These are phyloP conservation scores for Pocillopora meandrina DNA, from an alignment of 92 coral and sea anemone species.

Conservation along the genomic window DNA sequence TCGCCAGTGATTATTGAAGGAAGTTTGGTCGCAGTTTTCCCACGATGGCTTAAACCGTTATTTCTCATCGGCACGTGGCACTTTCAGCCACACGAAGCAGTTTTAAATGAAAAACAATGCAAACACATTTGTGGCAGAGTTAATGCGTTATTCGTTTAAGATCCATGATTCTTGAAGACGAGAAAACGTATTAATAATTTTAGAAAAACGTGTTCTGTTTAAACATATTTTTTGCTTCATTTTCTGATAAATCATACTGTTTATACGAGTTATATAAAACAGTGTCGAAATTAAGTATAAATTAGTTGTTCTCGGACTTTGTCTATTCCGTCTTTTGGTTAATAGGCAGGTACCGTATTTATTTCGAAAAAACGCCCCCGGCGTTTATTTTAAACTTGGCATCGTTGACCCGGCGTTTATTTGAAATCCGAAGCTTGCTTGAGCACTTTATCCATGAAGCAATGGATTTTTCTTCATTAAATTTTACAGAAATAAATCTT, in stretches of 20 bases:
- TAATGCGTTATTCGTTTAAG: neutral
- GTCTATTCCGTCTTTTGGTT: neutral
- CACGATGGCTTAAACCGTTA: neutral
- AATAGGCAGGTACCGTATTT: neutral
- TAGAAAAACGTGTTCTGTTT: neutral
- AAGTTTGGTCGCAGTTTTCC: neutral
- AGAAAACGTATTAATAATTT: neutral
- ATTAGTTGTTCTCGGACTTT: neutral
- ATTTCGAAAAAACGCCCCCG: no score
- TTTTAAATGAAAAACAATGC: neutral
- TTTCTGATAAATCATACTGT: slow-evolving; percentile 5
- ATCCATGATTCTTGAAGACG: slow-evolving; percentile 4
- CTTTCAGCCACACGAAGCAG: neutral
- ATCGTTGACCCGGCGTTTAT: no score
- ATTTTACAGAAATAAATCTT: no score
- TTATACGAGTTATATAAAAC: neutral
- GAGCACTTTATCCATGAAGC: no score
- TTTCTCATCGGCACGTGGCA: neutral
- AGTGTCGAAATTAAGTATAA: slow-evolving; percentile 10
- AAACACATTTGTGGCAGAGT: neutral
- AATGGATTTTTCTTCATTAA: no score
- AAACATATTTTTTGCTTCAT: neutral
- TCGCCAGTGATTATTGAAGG: neutral
- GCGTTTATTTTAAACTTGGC: no score
- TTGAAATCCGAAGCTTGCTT: no score